A percentile compares a stretch with the other conserved stretches of the same genome.
Conservation (phyloP, 2,797 vertebrate genomes). For the Myripristis murdjan region DNA sequence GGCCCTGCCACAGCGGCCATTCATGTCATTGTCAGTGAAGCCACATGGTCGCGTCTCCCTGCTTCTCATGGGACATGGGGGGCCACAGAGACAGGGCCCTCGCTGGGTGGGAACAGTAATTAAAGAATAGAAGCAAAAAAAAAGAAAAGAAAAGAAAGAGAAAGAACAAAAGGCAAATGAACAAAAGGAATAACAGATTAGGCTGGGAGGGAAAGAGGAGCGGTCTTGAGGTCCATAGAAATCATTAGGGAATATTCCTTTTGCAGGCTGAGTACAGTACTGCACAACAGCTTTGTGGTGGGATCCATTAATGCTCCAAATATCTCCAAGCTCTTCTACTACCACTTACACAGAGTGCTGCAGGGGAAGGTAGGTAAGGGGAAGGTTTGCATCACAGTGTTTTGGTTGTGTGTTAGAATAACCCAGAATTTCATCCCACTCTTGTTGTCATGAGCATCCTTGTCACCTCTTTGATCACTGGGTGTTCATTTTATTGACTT, state of each 20-base stretch:
- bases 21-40: constrained; percentile 83
- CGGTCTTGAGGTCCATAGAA: constrained; percentile 73
- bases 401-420: constrained; percentile 53
- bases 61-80: constrained; percentile 78
- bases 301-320: constrained; percentile 81
- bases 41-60: constrained; percentile 81
- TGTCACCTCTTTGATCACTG: constrained; percentile 81
- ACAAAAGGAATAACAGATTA: constrained; percentile 85
- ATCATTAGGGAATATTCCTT: constrained; percentile 80
- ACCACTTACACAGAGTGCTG: constrained; percentile 67
- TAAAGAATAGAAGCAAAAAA: constrained; percentile 84
- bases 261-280: constrained; percentile 71
- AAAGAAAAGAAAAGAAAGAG: constrained; percentile 82
- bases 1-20: constrained; percentile 82
- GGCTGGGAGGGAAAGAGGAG: constrained; percentile 56
- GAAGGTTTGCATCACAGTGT: constrained; percentile 64
- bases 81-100: constrained; percentile 68
- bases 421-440: constrained; percentile 71
- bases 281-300: constrained; percentile 67
- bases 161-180: constrained; percentile 84
- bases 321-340: constrained; percentile 72
- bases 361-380: constrained; percentile 56
- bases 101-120: constrained; percentile 85
- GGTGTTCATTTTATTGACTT: constrained; percentile 81
- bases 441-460: constrained; percentile 64